Percentiles rank a stretch among this genome's conserved stretches.
phyloP scores from a whole-genome alignment of 2,888 invertebrate genomes.

The Brachynemurus nebulosus region DNA sequence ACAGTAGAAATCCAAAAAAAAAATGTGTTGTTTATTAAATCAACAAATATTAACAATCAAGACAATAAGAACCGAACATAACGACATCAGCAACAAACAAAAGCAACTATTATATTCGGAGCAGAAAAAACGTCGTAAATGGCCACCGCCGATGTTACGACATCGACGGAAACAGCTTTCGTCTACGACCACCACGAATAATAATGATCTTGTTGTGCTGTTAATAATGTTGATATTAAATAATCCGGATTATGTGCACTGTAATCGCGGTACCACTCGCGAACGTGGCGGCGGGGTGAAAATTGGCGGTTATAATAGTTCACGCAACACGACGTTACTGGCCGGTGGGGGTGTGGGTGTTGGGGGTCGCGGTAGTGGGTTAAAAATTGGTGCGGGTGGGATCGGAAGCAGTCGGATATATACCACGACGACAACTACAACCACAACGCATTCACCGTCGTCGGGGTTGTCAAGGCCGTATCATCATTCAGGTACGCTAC shows the following conservation, averaged over 20 bases:
- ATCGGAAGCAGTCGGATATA: constrained; percentile 4
- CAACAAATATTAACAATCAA: too few relatives aligned
- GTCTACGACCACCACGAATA: too few relatives aligned
- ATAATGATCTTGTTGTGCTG: background rate
- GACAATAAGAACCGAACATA: too few relatives aligned
- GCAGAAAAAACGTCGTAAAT: background rate
- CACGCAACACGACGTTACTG: background rate
- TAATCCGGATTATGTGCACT: background rate
- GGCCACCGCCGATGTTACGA: too few relatives aligned
- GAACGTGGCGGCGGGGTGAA: constrained; percentile 4
- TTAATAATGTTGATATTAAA: background rate
- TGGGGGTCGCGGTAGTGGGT: background rate
- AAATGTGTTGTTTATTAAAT: too few relatives aligned
- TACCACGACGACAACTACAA: constrained; percentile 11
- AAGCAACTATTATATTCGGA: background rate
- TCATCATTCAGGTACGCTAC: background rate
- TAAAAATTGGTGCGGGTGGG: constrained; percentile 1
- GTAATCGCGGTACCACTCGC: constrained; percentile 3
- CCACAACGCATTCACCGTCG: constrained; percentile 8
- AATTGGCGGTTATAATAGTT: constrained; percentile 2
- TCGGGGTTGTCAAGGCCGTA: constrained; percentile 13
- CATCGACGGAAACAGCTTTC: too few relatives aligned
- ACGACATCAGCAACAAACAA: background rate
- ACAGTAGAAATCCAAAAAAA: too few relatives aligned
- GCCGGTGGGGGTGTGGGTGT: background rate